Evolutionary conservation across 1,140 invertebrate genomes (phyloP).

Genomic region (Popillia japonica): DNA sequence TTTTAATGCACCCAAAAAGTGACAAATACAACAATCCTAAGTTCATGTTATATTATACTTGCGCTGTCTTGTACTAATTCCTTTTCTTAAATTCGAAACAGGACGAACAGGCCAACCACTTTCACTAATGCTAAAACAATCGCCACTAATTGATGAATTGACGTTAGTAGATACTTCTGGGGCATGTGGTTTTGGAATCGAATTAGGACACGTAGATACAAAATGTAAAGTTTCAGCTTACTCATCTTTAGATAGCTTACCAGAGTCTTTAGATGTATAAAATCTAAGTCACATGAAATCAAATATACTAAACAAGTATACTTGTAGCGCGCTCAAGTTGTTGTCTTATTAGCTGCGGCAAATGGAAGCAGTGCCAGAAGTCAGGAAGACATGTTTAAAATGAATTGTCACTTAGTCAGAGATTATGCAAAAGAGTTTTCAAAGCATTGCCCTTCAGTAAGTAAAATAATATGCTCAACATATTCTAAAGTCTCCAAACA

Average conservation of each 20-base stretch:
- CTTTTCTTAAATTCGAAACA: constrained; percentile 33
- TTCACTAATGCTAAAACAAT: constrained; percentile 68
- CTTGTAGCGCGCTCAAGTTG: constrained; percentile 64
- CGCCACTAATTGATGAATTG: constrained; percentile 68
- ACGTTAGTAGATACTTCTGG: constrained; percentile 65
- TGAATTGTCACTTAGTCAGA: constrained; percentile 62
- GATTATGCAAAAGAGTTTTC: constrained; percentile 63
- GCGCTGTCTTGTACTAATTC: not conserved
- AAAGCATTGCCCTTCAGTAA: constrained; percentile 63
- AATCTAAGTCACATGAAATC: not conserved
- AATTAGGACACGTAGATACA: constrained; percentile 69
- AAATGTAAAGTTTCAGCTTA: constrained; percentile 71
- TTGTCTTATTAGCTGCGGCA: constrained; percentile 62
- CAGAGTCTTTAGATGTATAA: constrained; percentile 60
- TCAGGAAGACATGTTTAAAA: constrained; percentile 46
- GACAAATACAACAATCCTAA: not conserved
- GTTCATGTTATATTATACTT: not conserved
- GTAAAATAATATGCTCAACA: too few relatives aligned
- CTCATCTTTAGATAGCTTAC: constrained; percentile 55
- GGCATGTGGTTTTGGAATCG: constrained; percentile 64
- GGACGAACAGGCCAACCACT: constrained; percentile 61
- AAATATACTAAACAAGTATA: constrained; percentile 38
- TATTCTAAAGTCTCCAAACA: too few relatives aligned
- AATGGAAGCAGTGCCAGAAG: constrained; percentile 45
- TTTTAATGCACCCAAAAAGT: not conserved